Percentiles rank a stretch among this genome's conserved stretches.
Evolutionary conservation across 2,888 invertebrate genomes (phyloP).

Genomic region (Heliconius erato): DNA sequence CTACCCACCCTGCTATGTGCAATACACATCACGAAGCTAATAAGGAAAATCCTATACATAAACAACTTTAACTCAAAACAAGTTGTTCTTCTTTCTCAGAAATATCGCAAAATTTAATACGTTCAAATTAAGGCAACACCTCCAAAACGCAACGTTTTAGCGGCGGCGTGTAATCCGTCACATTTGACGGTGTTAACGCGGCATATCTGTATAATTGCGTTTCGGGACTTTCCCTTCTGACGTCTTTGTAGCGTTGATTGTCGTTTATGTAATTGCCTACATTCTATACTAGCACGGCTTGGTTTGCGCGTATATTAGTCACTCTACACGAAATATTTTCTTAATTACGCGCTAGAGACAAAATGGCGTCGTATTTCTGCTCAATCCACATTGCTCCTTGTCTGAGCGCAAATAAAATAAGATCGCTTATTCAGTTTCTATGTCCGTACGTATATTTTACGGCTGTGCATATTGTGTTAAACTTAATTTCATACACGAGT

Average conservation of each 20-base stretch:
- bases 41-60: not conserved
- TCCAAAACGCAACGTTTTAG: constrained; percentile 54
- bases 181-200: constrained; percentile 64
- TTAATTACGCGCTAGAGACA: constrained; percentile 69
- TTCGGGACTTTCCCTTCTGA: constrained; percentile 76
- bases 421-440: constrained; percentile 29
- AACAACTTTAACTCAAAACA: not conserved
- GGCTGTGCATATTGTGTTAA: constrained; percentile 5
- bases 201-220: constrained; percentile 79
- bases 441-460: constrained; percentile 23
- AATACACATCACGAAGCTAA: no score
- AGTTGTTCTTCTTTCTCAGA: not conserved
- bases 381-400: constrained; percentile 58
- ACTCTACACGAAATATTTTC: constrained; percentile 71
- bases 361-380: constrained; percentile 62
- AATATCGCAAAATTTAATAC: constrained; percentile 18
- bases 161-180: constrained; percentile 59
- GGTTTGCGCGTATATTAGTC: constrained; percentile 68
- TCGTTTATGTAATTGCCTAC: constrained; percentile 82
- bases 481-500: constrained; percentile 12
- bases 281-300: constrained; percentile 69
- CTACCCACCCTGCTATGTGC: no score
- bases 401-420: constrained; percentile 46
- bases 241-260: constrained; percentile 78
- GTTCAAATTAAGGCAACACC: not conserved